Base-by-base conservation (phyloP, 2,113 vertebrate genomes). In the Apeltes quadracus region DNA sequence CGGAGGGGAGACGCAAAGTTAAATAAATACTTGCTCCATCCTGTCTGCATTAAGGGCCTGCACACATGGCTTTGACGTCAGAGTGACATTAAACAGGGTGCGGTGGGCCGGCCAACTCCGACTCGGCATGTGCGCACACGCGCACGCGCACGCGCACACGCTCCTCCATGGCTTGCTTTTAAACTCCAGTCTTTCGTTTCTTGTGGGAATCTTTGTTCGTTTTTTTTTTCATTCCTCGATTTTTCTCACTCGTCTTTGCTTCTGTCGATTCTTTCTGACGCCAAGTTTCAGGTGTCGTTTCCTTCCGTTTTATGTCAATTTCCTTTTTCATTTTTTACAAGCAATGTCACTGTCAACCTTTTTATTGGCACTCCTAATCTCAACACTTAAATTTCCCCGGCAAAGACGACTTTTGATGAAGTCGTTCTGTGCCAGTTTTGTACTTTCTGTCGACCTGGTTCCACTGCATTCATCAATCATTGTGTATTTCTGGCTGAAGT, bases 31-130 rank as follows among this genome's bases (percentile, higher is more conserved):
- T 84, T 23, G 78, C 90, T 88, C 85, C 88, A 85, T 92, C 90
- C 91, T 87, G 89, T 90, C 87, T 88, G 89, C 88, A 90, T 89
- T 91, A 92, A 80, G 86, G 77, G 81, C 85, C 80, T 83, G 85
- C 84, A 89, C 89, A 89, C 87, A 88, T 88, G 87, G 90, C 89
- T 91, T 90, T 91, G 90, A 91, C 91, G 90, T 93, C 91, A 93
- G 89, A 86, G 87, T 90, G 88, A 91, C 90, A 90, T 90, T 92
- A 91, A 92, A 91, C 90, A 90, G 90, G 91, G 91, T 78, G 89
- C 89, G 84, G 89, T 84, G 83, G 70, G 81, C 78, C 83, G 78
- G 85, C 62, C 73, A 80, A 72, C 77, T 84, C 70, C 75, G 81
- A 89, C 77, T 50, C 81, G 55, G 65, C 82, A 61, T 41, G 27